phyloP scores from a whole-genome alignment of 2,113 vertebrate species.

The Nannospalax galili region DNA sequence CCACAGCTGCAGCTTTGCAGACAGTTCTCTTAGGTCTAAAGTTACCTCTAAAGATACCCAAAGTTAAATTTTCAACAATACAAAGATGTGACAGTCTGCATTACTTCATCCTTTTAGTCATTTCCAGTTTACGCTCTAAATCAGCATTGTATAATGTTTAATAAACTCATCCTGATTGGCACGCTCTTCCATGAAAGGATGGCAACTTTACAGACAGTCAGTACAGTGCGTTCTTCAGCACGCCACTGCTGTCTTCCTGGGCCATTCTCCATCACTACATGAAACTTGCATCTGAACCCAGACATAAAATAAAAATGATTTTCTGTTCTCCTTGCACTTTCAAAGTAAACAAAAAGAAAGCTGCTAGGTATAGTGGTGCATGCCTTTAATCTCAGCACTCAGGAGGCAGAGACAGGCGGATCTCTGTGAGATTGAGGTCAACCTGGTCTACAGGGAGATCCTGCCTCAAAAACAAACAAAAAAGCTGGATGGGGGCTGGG shows the following conservation, averaged over 20 bases:
- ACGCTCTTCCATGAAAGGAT: not conserved
- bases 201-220: not conserved
- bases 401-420: too few species aligned
- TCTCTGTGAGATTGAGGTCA: too few species aligned
- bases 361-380: not conserved
- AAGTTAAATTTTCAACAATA: conserved; percentile 85
- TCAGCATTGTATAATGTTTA: conserved; percentile 44
- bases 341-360: conserved; percentile 24
- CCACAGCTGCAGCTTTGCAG: conserved; percentile 82
- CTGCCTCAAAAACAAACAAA: too few species aligned
- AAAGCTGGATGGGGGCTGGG: not conserved
- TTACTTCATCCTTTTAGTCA: conserved; percentile 75
- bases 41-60: conserved; percentile 84
- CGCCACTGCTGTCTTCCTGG: not conserved
- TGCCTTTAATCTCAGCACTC: too few species aligned
- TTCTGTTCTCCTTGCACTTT: not conserved
- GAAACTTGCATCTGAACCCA: not conserved
- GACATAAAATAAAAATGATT: not conserved
- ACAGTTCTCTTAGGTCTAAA: conserved; percentile 84
- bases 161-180: not conserved
- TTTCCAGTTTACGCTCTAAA: conserved; percentile 43
- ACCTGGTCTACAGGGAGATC: too few species aligned
- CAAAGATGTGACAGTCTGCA: conserved; percentile 82
- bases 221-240: not conserved
- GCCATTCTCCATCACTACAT: not conserved